These are phyloP conservation scores for Brotogeris chrysoptera DNA, from an alignment of 2,797 vertebrate genomes.

Conservation along the genomic window DNA sequence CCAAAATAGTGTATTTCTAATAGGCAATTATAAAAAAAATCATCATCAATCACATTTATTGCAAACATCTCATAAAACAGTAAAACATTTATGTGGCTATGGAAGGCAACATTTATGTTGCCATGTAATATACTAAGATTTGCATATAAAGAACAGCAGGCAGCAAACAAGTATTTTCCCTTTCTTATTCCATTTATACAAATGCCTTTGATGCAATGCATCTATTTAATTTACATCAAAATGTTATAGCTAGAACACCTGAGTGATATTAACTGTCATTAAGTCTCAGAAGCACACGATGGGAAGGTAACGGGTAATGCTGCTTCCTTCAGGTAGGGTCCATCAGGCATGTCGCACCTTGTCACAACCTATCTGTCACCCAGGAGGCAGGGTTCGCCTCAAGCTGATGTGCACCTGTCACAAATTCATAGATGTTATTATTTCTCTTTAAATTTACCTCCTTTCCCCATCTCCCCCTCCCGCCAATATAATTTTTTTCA, in stretches of 20 bases:
- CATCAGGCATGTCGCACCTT: not conserved
- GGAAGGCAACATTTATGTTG: conserved; percentile 63
- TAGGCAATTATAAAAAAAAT: conserved; percentile 71
- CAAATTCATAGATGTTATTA: not conserved
- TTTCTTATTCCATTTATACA: conserved; percentile 68
- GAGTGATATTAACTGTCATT: conserved; percentile 6
- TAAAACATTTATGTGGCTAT: conserved; percentile 74
- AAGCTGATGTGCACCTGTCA: conserved; percentile 49
- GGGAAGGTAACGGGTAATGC: not conserved
- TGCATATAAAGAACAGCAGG: conserved; percentile 76
- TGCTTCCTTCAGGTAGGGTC: conserved; percentile 24
- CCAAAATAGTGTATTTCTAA: conserved; percentile 75
- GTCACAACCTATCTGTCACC: conserved; percentile 36
- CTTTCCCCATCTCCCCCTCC: not conserved
- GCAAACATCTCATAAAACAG: conserved; percentile 76
- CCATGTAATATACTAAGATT: conserved; percentile 69
- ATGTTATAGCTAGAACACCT: conserved; percentile 55
- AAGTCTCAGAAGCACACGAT: not conserved
- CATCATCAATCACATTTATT: conserved; percentile 78
- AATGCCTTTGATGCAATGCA: conserved; percentile 57
- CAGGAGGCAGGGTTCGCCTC: conserved; percentile 40
- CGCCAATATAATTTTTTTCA: not conserved
- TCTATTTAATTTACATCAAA: conserved; percentile 71
- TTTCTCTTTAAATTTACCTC: not conserved
- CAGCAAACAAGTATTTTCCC: conserved; percentile 69